These are phyloP conservation scores for Cistogaster globosa DNA, from an alignment of 2,888 invertebrate species.

Conservation along the genomic window DNA sequence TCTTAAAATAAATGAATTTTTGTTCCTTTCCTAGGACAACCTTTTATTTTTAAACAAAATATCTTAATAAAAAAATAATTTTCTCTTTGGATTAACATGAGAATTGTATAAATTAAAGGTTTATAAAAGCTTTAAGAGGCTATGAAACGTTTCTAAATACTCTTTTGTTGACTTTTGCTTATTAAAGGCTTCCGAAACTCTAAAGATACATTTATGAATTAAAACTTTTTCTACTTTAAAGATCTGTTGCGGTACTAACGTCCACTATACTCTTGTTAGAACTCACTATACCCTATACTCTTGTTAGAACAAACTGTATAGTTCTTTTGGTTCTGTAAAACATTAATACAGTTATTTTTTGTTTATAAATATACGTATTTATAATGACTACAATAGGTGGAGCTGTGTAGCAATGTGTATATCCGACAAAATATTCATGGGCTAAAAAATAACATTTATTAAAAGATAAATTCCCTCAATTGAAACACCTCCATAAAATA, in stretches of 20 bases:
- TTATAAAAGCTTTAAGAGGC: too few relatives aligned
- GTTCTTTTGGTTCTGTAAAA: conserved; percentile 50
- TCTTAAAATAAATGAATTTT: too few relatives aligned
- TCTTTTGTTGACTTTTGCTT: too few relatives aligned
- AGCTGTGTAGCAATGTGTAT: not conserved
- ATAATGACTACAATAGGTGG: not conserved
- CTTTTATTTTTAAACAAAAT: too few relatives aligned
- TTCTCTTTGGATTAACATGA: too few relatives aligned
- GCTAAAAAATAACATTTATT: conserved; percentile 62
- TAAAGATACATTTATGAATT: too few relatives aligned
- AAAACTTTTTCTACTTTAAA: not conserved
- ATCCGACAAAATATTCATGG: conserved; percentile 52
- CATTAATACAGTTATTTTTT: conserved; percentile 30
- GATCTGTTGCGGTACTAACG: too few relatives aligned
- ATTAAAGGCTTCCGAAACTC: too few relatives aligned
- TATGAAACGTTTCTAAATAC: too few relatives aligned
- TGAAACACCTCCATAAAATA: conserved; percentile 37
- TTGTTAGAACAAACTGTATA: conserved; percentile 48
- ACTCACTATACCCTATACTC: conserved; percentile 13
- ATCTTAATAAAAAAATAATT: too few relatives aligned
- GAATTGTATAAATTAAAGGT: too few relatives aligned
- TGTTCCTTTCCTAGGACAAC: too few relatives aligned
- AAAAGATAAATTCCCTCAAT: conserved; percentile 66
- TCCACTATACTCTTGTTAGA: conserved; percentile 18
- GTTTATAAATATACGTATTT: not conserved